phyloP scores from a whole-genome alignment of 2,797 vertebrate genomes.

The Aulostomus chinensis region DNA sequence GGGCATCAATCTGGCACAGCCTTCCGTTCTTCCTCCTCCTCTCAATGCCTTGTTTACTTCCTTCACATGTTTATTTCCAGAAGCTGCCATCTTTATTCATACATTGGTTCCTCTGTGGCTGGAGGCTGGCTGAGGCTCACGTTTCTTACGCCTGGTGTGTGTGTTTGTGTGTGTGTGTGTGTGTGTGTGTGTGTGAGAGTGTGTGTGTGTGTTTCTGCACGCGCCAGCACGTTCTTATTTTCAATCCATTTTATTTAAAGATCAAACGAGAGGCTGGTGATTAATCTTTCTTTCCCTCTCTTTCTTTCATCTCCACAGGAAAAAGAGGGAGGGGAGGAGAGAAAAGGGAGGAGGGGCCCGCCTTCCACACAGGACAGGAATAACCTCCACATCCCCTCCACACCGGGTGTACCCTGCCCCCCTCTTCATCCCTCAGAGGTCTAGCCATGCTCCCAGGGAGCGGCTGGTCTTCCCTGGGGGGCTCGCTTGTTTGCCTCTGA shows the following conservation, averaged over 20 bases:
- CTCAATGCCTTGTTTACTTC: constrained; percentile 54
- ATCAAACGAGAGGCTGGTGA: constrained; percentile 82
- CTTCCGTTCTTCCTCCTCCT: constrained; percentile 37
- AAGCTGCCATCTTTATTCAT: constrained; percentile 80
- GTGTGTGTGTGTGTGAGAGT: neutral
- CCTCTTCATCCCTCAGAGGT: constrained; percentile 45
- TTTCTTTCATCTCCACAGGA: constrained; percentile 77
- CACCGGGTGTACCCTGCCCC: constrained; percentile 13
- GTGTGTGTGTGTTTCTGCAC: constrained; percentile 41
- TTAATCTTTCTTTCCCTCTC: constrained; percentile 76
- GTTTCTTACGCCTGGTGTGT: constrained; percentile 40
- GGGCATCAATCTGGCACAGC: constrained; percentile 39
- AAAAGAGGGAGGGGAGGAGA: constrained; percentile 47
- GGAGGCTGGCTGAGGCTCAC: constrained; percentile 64
- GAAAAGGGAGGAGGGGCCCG: constrained; percentile 52
- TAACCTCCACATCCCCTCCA: constrained; percentile 59
- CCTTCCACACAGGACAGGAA: constrained; percentile 63
- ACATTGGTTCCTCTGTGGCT: constrained; percentile 69
- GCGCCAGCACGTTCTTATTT: constrained; percentile 54
- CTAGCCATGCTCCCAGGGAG: constrained; percentile 36
- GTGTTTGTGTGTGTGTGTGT: constrained; percentile 8
- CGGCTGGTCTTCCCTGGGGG: constrained; percentile 28
- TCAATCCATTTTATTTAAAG: constrained; percentile 83
- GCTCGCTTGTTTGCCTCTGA: constrained; percentile 23
- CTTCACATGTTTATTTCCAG: constrained; percentile 72